A percentile compares a stretch with the other conserved stretches of the same genome.
These are phyloP conservation scores for Adrianichthys oophorus DNA, from an alignment of 2,797 vertebrate species.

Conservation along the genomic window DNA sequence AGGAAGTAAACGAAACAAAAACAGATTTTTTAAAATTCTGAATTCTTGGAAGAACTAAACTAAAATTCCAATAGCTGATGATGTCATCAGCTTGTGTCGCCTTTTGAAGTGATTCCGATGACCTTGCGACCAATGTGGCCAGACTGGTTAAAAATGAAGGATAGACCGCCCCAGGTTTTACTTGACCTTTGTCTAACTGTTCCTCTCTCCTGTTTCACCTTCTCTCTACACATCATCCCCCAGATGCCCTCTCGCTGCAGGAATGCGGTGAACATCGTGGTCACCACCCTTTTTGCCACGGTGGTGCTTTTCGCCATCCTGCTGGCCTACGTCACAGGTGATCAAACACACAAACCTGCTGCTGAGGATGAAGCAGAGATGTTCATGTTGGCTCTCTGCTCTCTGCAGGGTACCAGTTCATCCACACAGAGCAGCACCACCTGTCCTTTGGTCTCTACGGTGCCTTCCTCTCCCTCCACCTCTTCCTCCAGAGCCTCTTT, in stretches of 20 bases:
- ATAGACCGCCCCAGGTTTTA: too few species aligned
- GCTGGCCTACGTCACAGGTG: slow-evolving; percentile 90
- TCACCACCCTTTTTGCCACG: slow-evolving; percentile 93
- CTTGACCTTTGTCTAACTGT: too few species aligned
- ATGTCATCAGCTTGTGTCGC: too few species aligned
- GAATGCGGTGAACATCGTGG: slow-evolving; percentile 86
- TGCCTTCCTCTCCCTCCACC: slow-evolving; percentile 93
- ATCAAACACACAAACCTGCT: neutral
- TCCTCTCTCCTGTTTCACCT: too few species aligned
- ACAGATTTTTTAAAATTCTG: too few species aligned
- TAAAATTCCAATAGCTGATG: too few species aligned
- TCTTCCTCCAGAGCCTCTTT: slow-evolving; percentile 94
- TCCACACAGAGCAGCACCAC: slow-evolving; percentile 97
- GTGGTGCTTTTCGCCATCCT: slow-evolving; percentile 93
- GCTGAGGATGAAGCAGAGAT: slow-evolving; percentile 1
- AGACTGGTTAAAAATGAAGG: too few species aligned
- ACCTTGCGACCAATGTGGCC: too few species aligned
- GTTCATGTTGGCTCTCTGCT: neutral
- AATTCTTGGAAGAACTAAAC: too few species aligned
- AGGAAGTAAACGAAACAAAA: too few species aligned
- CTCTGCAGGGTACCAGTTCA: slow-evolving; percentile 91
- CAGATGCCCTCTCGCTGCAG: slow-evolving; percentile 91
- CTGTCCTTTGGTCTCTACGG: slow-evolving; percentile 97
- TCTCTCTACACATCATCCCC: neutral
- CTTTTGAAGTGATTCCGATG: too few species aligned